phyloP scores from a whole-genome alignment of 2,888 invertebrate species.

The Dysmachus trigonus region DNA sequence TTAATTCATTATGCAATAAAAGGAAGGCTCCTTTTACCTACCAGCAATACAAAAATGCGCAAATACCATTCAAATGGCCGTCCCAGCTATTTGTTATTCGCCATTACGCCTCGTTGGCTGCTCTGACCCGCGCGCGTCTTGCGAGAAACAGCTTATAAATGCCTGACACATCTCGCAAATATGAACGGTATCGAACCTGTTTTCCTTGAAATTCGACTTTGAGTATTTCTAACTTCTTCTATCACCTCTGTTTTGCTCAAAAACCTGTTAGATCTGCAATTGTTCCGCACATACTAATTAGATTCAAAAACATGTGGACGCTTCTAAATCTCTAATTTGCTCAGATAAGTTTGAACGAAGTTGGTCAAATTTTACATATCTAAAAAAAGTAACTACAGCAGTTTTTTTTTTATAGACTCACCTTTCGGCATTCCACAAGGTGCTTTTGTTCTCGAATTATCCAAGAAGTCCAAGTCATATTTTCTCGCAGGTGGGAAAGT shows the following conservation, averaged over 20 bases:
- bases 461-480: slow-evolving; percentile 91
- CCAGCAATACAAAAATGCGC: background rate
- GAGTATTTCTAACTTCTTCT: slow-evolving; percentile 17
- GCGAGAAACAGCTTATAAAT: slow-evolving; percentile 23
- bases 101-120: background rate
- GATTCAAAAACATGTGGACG: background rate
- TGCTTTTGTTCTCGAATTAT: slow-evolving; percentile 86
- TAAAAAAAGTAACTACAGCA: background rate
- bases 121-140: background rate
- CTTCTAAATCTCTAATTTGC: background rate
- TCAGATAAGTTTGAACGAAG: background rate
- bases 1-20: slow-evolving; percentile 3
- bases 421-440: slow-evolving; percentile 97
- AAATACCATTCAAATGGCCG: background rate
- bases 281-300: background rate
- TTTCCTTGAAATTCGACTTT: slow-evolving; percentile 32
- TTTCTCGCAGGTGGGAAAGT: slow-evolving; percentile 90
- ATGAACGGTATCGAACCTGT: slow-evolving; percentile 40
- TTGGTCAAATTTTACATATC: background rate
- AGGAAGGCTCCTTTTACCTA: slow-evolving; percentile 10
- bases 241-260: background rate
- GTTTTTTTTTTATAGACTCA: slow-evolving; percentile 64
- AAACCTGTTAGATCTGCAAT: slow-evolving; percentile 28
- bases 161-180: slow-evolving; percentile 26
- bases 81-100: background rate